Conservation (phyloP, 2,888 invertebrate species). For the Megamerina dolium region DNA sequence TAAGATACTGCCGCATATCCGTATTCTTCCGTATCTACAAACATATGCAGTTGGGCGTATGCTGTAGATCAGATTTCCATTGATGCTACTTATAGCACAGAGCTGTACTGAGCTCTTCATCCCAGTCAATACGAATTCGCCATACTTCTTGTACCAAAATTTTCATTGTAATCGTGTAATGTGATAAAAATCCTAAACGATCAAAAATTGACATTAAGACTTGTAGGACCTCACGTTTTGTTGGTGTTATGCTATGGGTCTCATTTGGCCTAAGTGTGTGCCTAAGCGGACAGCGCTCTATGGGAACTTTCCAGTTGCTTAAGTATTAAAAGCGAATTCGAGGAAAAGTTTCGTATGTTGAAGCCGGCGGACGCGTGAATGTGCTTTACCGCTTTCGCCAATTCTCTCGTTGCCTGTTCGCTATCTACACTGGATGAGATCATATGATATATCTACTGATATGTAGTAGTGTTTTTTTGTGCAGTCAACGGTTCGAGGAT, state of each 20-base stretch:
- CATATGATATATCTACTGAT: slow-evolving; percentile 9
- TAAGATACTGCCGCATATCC: too few relatives aligned
- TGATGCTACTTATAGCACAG: too few relatives aligned
- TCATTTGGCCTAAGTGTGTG: too few relatives aligned
- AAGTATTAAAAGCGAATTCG: slow-evolving; percentile 4
- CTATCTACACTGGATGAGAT: too few relatives aligned
- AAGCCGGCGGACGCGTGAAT: slow-evolving; percentile 12
- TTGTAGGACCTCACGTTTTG: slow-evolving; percentile 15
- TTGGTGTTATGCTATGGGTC: slow-evolving; percentile 2
- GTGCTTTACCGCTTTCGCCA: too few relatives aligned
- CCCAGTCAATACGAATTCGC: slow-evolving; percentile 17
- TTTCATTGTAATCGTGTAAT: slow-evolving; percentile 17
- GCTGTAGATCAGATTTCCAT: too few relatives aligned
- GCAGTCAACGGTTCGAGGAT: slow-evolving; percentile 10
- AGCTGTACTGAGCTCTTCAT: too few relatives aligned
- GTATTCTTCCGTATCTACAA: too few relatives aligned
- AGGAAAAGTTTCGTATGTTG: slow-evolving; percentile 13
- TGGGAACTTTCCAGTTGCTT: not conserved
- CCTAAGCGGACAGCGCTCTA: too few relatives aligned
- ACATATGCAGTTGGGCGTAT: too few relatives aligned
- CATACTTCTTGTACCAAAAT: slow-evolving; percentile 19
- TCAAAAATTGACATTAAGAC: slow-evolving; percentile 19
- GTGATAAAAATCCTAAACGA: slow-evolving; percentile 15
- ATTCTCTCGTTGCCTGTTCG: not conserved
- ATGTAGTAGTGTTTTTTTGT: slow-evolving; percentile 11